Conservation (phyloP, 1,140 invertebrate species). For the Rhopalosiphum maidis region DNA sequence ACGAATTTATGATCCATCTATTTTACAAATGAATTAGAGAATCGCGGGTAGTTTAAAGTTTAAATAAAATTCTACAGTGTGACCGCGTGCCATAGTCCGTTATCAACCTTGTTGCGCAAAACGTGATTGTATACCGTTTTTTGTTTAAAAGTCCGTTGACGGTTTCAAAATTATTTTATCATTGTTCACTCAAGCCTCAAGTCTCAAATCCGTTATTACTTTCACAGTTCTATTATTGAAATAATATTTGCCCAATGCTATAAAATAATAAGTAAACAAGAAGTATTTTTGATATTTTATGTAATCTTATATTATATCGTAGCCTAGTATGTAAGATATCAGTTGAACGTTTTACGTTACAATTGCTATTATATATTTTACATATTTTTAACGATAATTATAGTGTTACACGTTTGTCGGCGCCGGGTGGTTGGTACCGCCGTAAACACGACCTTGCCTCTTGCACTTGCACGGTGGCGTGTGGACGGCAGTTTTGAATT, state of each 20-base stretch:
- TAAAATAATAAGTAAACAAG: too few species aligned
- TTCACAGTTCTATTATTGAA: too few species aligned
- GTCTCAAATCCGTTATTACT: too few species aligned
- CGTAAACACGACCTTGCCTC: background rate
- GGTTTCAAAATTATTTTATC: background rate
- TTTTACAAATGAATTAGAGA: background rate
- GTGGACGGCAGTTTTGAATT: background rate
- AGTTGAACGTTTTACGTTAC: background rate
- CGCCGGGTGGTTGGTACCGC: background rate
- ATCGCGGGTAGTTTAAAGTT: background rate
- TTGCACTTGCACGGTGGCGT: background rate
- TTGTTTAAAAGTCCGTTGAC: background rate
- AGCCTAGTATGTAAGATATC: too few species aligned
- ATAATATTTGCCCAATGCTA: too few species aligned
- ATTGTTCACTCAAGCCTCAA: background rate
- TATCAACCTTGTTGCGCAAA: background rate
- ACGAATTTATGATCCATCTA: too few species aligned
- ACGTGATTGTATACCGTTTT: background rate
- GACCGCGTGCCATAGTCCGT: background rate
- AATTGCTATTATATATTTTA: background rate
- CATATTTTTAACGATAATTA: background rate
- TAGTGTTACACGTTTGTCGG: too few species aligned
- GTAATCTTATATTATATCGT: too few species aligned
- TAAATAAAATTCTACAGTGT: background rate
- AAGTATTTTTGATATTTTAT: too few species aligned